Base-by-base conservation (phyloP, 2,888 invertebrate species). In the Thymelicus lineola region DNA sequence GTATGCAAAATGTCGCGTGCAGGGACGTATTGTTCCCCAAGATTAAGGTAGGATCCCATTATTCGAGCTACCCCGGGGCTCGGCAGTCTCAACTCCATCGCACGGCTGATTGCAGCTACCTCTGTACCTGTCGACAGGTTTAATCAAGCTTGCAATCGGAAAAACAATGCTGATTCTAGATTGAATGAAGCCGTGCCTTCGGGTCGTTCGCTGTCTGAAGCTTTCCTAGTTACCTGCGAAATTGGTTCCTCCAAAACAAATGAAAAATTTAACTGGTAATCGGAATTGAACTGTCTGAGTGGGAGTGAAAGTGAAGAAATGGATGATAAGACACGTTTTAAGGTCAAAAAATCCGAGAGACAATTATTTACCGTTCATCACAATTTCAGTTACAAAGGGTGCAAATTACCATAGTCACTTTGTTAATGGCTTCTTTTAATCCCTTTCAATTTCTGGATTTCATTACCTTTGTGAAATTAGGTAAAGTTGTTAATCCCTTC, bases 1-100 rank as follows among this genome's bases (percentile, higher is more conserved):
- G 90, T 92, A 92, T 91, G 90, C 89, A 89, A 90, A 90, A 86
- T 87, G 90, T 91, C 90, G 82, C 83, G 83, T 79, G 84, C 91
- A 90, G 89, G 62, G 57, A 84, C 86, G 83, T 84, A 92, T 93
- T 93, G 92, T 93, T 87, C 88, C 80, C 83, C 84, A 85, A 92
- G 91, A 92, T 90, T 90, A 91, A 87, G 87, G 82, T 78, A 79
- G 81, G 79, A 82, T 81, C 86, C 87, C 87, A 90, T 91, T 91
- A 90, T 89, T 85, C 87, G 84, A 80, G 75, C 76, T 72, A 77
- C 77, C 85, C 85, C 76, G 77, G 80, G 85, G 86, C 84, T 79
- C 77, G 79, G 78, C 81, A 77, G 78, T 82, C 84, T 83, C 82
- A 15, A 81, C 83, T 83, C 82, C 82, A 87, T 88, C 87, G 85